Percentiles rank a stretch among this genome's conserved stretches.
Conservation (phyloP, 1,140 invertebrate genomes). For the Capitella teleta region DNA sequence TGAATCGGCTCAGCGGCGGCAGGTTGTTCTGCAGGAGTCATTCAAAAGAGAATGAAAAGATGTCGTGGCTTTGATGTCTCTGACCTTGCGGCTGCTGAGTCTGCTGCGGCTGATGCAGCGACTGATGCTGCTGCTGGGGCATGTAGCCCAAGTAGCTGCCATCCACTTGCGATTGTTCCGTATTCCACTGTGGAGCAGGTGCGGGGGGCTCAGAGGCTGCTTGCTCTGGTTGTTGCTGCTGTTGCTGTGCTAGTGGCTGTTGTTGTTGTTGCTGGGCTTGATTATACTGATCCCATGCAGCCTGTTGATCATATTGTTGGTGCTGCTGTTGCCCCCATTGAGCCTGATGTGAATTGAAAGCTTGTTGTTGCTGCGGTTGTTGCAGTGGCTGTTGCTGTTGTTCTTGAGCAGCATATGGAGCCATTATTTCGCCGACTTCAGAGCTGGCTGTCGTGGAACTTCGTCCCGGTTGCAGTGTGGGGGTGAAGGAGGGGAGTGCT, state of each 20-base stretch:
- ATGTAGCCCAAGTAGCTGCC: neutral
- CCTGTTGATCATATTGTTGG: slow-evolving; percentile 4
- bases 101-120: slow-evolving; percentile 12
- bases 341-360: too few species aligned
- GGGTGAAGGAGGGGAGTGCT: too few species aligned
- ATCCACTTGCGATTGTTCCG: slow-evolving; percentile 1
- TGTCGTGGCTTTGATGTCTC: slow-evolving; percentile 30
- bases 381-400: neutral
- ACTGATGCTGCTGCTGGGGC: slow-evolving; percentile 11
- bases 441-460: slow-evolving; percentile 25
- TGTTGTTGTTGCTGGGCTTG: slow-evolving; percentile 15
- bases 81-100: slow-evolving; percentile 8
- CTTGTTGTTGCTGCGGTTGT: neutral
- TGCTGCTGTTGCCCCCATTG: neutral
- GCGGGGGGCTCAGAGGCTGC: too few species aligned
- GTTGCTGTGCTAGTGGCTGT: neutral
- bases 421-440: slow-evolving; percentile 26
- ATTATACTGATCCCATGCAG: slow-evolving; percentile 4
- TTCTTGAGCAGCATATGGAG: neutral
- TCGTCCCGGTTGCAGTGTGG: slow-evolving; percentile 20
- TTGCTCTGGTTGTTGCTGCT: slow-evolving; percentile 12
- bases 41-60: too few species aligned
- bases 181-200: neutral
- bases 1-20: too few species aligned
- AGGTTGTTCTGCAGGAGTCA: too few species aligned